Evolutionary conservation across 2,797 vertebrate species (phyloP), one percentile per base, ranked within the genome.

Genomic region (Galago senegalensis): DNA sequence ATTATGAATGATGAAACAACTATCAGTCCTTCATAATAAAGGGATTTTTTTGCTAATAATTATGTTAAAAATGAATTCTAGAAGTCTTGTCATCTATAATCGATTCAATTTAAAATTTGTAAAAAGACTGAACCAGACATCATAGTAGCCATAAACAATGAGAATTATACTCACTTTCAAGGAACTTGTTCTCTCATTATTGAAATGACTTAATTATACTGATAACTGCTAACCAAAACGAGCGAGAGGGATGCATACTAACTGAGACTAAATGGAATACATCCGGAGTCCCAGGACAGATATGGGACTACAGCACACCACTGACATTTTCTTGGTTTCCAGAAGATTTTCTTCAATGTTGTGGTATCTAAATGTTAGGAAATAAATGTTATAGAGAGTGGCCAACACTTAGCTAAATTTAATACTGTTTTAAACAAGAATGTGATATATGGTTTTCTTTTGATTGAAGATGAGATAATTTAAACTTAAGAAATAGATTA

Each of bases 1-100:
- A 77, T 93, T 94, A 20, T 77, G 82, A 93, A 60, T 79, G 89
- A 94, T 89, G 12, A 86, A 87, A 82, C 2, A 18, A 56, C 17
- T 23, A 20, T 80, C 18, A 87, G 95, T n/a, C 88, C 20, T 65
- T 87, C 31, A 85, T 46, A 92, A 43, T 69, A 67, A 94, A 93
- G 79, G 3, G 0, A 40, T 82, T 5, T 84, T 95, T 95, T 77
- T 43, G 31, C 17, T 88, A 46, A 49, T 72, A 80, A 80, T 14
- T 43, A 84, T 53, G 16, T 43, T 92, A 72, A 88, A 90, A 93
- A 18, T 49, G 2, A 86, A 86, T 84, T 89, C 60, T 89, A 16
- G 21, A 97, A 72, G 61, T 94, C 1, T 29, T 92, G 17, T 76
- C 58, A 80, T 65, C 5, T 88, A 12, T 49, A 93, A 70, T 60